Evolutionary conservation across 2,888 invertebrate species (phyloP).

Genomic region (Sinopyrophorus schimmeli): DNA sequence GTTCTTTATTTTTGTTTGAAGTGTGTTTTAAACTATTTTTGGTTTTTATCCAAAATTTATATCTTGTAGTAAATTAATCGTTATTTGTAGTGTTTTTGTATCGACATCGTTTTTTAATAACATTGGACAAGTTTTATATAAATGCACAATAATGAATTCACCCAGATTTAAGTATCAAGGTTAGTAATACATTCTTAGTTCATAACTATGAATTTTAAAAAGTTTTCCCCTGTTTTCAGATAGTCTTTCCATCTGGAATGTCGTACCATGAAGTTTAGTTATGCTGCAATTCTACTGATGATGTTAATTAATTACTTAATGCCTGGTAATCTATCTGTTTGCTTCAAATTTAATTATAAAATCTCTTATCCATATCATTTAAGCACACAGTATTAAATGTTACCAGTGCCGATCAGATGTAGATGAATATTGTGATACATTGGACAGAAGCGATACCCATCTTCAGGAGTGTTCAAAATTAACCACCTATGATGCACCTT

Average conservation of each 20-base stretch:
- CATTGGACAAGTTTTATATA: constrained; percentile 4
- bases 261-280: constrained; percentile 35
- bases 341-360: not conserved
- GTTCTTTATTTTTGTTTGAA: not conserved
- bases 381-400: constrained; percentile 63
- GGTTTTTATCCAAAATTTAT: constrained; percentile 6
- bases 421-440: constrained; percentile 63
- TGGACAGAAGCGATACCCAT: constrained; percentile 1
- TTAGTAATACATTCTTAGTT: too few species aligned
- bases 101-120: not conserved
- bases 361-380: constrained; percentile 27
- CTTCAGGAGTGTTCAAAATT: constrained; percentile 9
- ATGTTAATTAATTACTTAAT: constrained; percentile 19
- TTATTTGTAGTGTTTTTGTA: constrained; percentile 3
- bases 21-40: constrained; percentile 9
- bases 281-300: constrained; percentile 28
- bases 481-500: not conserved
- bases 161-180: constrained; percentile 9
- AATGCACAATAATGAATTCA: constrained; percentile 17
- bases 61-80: constrained; percentile 5
- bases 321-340: constrained; percentile 16
- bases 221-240: constrained; percentile 18
- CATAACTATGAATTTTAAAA: constrained; percentile 5
- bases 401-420: constrained; percentile 73
- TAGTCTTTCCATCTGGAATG: constrained; percentile 25